Base-by-base conservation (phyloP, 1,140 invertebrate genomes). In the Achatina immaculata region DNA sequence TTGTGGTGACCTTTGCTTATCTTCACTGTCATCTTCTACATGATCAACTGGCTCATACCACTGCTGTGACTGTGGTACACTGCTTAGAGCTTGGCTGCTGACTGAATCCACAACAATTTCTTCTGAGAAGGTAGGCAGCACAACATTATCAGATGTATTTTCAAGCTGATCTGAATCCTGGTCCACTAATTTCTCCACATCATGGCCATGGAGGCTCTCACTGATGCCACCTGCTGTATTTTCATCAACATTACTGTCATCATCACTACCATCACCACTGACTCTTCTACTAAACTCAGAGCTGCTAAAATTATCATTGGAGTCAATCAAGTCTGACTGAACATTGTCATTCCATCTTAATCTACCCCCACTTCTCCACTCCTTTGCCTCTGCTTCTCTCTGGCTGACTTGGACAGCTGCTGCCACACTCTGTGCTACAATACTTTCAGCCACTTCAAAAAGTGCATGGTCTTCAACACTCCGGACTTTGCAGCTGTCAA, bases 391-490 rank as follows among this genome's bases (percentile, higher is more conserved):
- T n/a, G 16, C 40, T 38, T 69, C 36, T 69, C 76, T 78, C 28
- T 48, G 34, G 19, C 42, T 78, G 24, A 31, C 21, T 28, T 75
- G 36, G 6, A 73, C 1, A 21, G 68, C 71, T 34, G 58, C 77
- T 1, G 55, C 58, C 16, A 51, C 40, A 38, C 69, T 65, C 51
- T 58, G 36, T 3, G 55, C 71, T 14, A 72, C 68, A 42, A 72
- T 71, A 40, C 42, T 65, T 31, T 66, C 66, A 16, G 68, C 78
- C 19, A 28, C 51, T n/a, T 82, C 36, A 71, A 42, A 68, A 9
- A 81, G 38, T 1, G 42, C 76, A 42, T 36, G 58, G 48, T 78
- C 76, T 40, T 78, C 76, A 40, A 45, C 21, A 24, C 31, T 76
- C 2, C 4, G 4, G 11, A 76, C 14, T 28, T 76, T 42, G n/a